phyloP scores from a whole-genome alignment of 2,797 vertebrate genomes.

The Chromobotia macracanthus region DNA sequence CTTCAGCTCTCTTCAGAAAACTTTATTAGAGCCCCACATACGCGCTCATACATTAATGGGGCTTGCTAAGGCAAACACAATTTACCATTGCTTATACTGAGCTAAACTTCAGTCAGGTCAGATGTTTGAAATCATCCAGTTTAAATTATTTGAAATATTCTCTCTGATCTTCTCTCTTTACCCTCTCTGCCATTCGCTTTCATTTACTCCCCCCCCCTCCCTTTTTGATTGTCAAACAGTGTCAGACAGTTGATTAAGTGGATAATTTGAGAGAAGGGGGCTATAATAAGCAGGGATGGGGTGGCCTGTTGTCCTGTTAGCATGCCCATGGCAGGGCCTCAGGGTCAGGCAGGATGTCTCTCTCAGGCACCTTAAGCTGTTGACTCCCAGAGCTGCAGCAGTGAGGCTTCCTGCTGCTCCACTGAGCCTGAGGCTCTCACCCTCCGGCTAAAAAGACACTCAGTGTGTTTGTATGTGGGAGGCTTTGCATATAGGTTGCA shows the following conservation, averaged over 20 bases:
- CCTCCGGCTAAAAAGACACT: constrained; percentile 15
- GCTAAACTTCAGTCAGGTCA: no score
- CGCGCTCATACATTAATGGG: no score
- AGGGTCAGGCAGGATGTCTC: constrained; percentile 18
- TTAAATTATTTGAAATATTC: no score
- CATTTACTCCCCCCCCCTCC: not conserved
- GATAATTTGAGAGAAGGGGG: not conserved
- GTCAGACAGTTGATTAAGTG: constrained; percentile 2
- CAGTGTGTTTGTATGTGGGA: constrained; percentile 17
- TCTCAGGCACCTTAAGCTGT: constrained; percentile 30
- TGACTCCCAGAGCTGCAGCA: constrained; percentile 2
- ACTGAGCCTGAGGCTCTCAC: constrained; percentile 24
- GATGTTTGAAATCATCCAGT: no score
- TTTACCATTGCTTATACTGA: no score
- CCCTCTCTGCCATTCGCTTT: not conserved
- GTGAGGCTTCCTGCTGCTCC: constrained; percentile 16
- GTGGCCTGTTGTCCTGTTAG: constrained; percentile 18
- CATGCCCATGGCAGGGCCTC: constrained; percentile 35
- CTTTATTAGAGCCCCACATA: no score
- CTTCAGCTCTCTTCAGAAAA: no score
- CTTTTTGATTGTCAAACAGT: not conserved
- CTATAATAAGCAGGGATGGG: constrained; percentile 24
- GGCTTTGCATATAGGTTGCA: not conserved
- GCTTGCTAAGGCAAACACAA: no score
- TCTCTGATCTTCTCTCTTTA: constrained; percentile 3